phyloP scores from a whole-genome alignment of 2,113 vertebrate genomes.

The Perccottus glenii region DNA sequence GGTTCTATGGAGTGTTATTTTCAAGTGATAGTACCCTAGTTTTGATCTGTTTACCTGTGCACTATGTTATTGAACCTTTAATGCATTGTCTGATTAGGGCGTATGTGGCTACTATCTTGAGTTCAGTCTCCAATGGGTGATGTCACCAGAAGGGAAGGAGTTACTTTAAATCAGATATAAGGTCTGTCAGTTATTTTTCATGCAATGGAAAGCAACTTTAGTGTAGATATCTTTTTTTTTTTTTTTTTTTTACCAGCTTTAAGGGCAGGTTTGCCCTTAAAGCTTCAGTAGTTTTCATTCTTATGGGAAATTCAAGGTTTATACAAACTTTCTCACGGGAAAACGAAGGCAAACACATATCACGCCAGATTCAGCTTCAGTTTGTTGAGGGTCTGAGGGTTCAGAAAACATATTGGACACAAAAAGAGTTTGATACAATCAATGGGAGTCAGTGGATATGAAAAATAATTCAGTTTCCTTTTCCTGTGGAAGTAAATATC shows the following conservation, averaged over 20 bases:
- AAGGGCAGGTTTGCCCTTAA: not conserved
- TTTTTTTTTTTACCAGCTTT: not conserved
- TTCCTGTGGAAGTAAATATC: slow-evolving; percentile 19
- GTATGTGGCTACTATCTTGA: slow-evolving; percentile 12
- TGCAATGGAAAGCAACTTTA: slow-evolving; percentile 3
- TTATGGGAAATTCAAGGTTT: slow-evolving; percentile 7
- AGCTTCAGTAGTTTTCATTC: slow-evolving; percentile 18
- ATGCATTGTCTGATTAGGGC: not conserved
- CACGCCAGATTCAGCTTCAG: slow-evolving; percentile 5
- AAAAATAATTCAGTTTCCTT: slow-evolving; percentile 1
- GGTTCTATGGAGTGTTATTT: no score
- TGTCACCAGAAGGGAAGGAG: slow-evolving; percentile 18
- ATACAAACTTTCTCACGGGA: slow-evolving; percentile 18
- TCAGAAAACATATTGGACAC: slow-evolving; percentile 15
- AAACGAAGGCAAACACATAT: slow-evolving; percentile 23
- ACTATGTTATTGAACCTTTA: not conserved
- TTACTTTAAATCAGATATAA: slow-evolving; percentile 12
- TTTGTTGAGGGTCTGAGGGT: not conserved
- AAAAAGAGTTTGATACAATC: slow-evolving; percentile 24
- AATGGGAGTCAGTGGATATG: not conserved
- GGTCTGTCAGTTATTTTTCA: not conserved
- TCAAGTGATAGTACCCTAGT: no score
- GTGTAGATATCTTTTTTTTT: not conserved
- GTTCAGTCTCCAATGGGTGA: slow-evolving; percentile 12
- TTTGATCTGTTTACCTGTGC: no score